Conservation (phyloP, 2,113 vertebrate genomes). For the Sceloporus tristichus region DNA sequence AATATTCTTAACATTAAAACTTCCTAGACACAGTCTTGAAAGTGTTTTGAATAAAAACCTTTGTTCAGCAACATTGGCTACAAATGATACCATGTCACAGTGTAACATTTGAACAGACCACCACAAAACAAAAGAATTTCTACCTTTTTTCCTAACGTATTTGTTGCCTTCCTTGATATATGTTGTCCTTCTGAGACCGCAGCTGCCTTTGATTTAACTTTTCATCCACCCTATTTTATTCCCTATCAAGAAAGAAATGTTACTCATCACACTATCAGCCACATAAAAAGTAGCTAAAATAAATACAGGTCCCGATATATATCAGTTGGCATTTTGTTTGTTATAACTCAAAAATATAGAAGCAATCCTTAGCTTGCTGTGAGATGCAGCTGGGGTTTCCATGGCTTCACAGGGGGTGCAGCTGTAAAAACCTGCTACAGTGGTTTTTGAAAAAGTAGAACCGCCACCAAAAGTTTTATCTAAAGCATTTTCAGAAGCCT, state of each 20-base stretch:
- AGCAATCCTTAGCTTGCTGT: slow-evolving; percentile 47
- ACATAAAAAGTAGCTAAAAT: slow-evolving; percentile 44
- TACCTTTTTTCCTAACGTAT: not conserved
- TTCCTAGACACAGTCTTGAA: not conserved
- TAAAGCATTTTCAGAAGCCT: not conserved
- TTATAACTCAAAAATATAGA: slow-evolving; percentile 44
- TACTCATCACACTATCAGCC: slow-evolving; percentile 50
- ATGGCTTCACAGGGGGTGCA: slow-evolving; percentile 18
- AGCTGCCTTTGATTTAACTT: slow-evolving; percentile 56
- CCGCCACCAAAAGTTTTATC: too few relatives aligned
- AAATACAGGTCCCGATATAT: slow-evolving; percentile 38
- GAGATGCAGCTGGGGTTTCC: slow-evolving; percentile 54
- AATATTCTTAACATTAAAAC: not conserved
- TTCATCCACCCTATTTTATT: slow-evolving; percentile 50
- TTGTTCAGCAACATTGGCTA: slow-evolving; percentile 13
- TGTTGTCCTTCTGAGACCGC: slow-evolving; percentile 33
- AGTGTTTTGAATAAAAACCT: not conserved
- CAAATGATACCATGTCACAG: not conserved
- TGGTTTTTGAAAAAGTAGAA: not conserved
- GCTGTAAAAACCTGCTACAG: not conserved
- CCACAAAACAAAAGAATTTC: slow-evolving; percentile 18
- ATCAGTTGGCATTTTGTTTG: slow-evolving; percentile 38
- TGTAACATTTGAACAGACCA: slow-evolving; percentile 42
- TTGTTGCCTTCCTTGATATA: slow-evolving; percentile 17
- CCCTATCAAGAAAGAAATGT: slow-evolving; percentile 53